Base-by-base conservation (phyloP, 2,888 invertebrate genomes). In the Dolichopus griseipennis region DNA sequence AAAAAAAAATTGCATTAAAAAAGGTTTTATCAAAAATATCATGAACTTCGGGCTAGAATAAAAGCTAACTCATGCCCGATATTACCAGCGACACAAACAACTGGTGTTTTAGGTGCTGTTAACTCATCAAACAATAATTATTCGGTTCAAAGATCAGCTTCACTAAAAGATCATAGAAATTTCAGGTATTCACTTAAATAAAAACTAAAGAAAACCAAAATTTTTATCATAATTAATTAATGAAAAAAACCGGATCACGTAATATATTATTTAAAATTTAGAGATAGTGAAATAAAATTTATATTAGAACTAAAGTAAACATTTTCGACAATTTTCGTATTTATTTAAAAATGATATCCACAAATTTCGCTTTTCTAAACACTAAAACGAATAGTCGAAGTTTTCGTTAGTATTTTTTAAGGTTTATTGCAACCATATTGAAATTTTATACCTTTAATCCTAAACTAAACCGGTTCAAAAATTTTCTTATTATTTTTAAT, bases 1-100 rank as follows among this genome's bases (percentile, higher is more conserved):
- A 22, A 64, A 64, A 64, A 64, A 27, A 27, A 27, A 27, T 27
- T 27, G 27, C 27, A 27, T 27, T 27, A 27, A 27, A 27, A 64
- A 64, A 93, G 92, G 88, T 93, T 92, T 88, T 91, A 91, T 88
- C 89, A 90, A 85, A 90, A 90, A 83, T 91, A 92, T 85, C 86
- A 89, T 83, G 91, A 90, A 86, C 88, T 92, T 83, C 90, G 90
- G 83, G 92, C 90, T 83, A 90, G 92, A 84, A 92, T 93, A 84
- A 91, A 91, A 86, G 91, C 92, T 80, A 88, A 89, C 77, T 90
- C 90, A 83, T 90, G 89, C 82, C 90, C 90, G 75, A 87, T 88
- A 79, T 86, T 90, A 83, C 86, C 87, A 77, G 86, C 87, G 75
- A 82, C 85, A 77, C 84, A 84, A 78, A 82, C 82, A 75, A 80